Evolutionary conservation across 2,113 vertebrate species (phyloP).

Genomic region (Campylorhamphus procurvoides): DNA sequence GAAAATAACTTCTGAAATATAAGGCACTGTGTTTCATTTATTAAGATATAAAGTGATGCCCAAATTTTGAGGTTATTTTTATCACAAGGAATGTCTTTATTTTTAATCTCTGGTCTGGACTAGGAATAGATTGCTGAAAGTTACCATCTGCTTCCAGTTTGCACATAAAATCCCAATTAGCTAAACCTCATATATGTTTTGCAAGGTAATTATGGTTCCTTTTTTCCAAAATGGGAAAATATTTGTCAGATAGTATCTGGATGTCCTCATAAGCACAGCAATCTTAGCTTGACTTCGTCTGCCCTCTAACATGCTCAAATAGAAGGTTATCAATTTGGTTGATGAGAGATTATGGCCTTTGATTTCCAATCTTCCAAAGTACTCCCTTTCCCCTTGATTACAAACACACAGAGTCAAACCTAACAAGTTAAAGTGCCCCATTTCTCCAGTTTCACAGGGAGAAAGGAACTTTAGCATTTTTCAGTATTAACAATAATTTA

Average conservation of each 20-base stretch:
- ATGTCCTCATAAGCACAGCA: constrained; percentile 80
- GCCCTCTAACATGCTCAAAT: constrained; percentile 70
- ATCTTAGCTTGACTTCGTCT: constrained; percentile 79
- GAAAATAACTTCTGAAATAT: not conserved
- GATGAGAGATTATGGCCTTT: constrained; percentile 75
- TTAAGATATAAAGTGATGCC: not conserved
- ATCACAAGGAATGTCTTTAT: not conserved
- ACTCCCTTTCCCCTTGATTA: constrained; percentile 67
- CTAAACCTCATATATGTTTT: constrained; percentile 77
- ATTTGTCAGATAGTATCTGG: constrained; percentile 78
- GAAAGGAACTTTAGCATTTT: constrained; percentile 75
- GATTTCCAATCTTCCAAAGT: constrained; percentile 72
- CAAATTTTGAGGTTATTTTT: not conserved
- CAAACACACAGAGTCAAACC: constrained; percentile 79
- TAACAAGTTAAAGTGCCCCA: constrained; percentile 71
- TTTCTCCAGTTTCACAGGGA: constrained; percentile 53
- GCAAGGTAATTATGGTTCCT: constrained; percentile 60
- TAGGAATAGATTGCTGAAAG: constrained; percentile 77
- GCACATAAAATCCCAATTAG: constrained; percentile 83
- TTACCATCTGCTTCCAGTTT: constrained; percentile 83
- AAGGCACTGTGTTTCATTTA: not conserved
- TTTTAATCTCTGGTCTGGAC: constrained; percentile 71
- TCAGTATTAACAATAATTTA: constrained; percentile 54
- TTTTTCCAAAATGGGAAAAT: constrained; percentile 64
- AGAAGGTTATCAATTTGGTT: constrained; percentile 70